Percentiles rank a stretch among this genome's conserved stretches.
phyloP scores from a whole-genome alignment of 2,113 vertebrate genomes.

The Cochlearius cochlearius region DNA sequence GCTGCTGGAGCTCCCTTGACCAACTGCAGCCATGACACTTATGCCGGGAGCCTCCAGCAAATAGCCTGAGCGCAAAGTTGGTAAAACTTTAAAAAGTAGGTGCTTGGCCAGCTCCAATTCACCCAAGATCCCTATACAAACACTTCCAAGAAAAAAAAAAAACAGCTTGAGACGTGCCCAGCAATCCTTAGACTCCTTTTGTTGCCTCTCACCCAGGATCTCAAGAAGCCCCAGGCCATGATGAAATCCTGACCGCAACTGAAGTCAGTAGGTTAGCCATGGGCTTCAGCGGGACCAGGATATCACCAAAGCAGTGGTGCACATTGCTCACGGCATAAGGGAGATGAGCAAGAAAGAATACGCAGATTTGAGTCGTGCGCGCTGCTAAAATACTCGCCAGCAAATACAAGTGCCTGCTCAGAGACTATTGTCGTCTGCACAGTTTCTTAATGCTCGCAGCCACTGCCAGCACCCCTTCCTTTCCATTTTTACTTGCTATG shows the following conservation, averaged over 20 bases:
- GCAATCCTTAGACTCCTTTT: neutral
- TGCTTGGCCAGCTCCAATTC: neutral
- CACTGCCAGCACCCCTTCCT: neutral
- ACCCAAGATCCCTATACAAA: neutral
- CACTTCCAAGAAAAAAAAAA: neutral
- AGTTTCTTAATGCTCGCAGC: neutral
- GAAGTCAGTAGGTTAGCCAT: neutral
- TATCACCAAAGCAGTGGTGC: neutral
- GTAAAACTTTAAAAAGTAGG: neutral
- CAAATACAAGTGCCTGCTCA: neutral
- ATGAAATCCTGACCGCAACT: neutral
- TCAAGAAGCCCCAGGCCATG: neutral
- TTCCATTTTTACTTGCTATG: neutral
- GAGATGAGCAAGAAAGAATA: neutral
- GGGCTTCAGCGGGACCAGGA: neutral
- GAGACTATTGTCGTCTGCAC: neutral
- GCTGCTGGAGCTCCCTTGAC: neutral
- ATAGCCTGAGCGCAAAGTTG: neutral
- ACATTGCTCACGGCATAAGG: neutral
- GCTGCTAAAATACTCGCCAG: neutral
- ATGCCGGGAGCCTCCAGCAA: neutral
- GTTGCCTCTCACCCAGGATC: neutral
- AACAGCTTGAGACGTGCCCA: neutral
- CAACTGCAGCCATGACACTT: neutral
- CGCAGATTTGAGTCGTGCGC: fast-evolving